Evolutionary conservation across 2,888 invertebrate species (phyloP), one percentile per base, ranked within the genome.

Genomic region (Malthinus seriepunctatus): DNA sequence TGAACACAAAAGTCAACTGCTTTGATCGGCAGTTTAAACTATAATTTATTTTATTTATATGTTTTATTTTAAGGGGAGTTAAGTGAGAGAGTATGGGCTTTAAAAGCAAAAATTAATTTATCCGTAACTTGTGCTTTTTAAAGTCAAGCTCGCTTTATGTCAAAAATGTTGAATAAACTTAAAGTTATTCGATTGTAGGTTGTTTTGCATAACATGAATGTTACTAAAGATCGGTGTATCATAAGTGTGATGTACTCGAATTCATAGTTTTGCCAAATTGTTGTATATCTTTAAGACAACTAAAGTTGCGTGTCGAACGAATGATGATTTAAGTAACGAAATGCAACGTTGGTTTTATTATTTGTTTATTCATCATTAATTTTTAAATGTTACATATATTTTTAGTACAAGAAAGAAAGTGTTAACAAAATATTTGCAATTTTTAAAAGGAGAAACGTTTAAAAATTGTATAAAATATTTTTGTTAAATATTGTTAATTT

Each of bases 41-140:
- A 47, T 55, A 46, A 60, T 60, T 60, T 60, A 60, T 55, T 60
- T 60, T 46, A 60, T 60, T 60, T 60, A 60, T 60, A 23, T 7
- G 23, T 45, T 31, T 9, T 45, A 32, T 45, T 31, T 12, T 32
- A 23, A 10, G 11, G 15, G 1, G 4, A 15, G 10, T 14, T 42
- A 14, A 15, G 14, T 15, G n/a, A n/a, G n/a, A 23, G 23, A 42
- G 14, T 42, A 12, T 42, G 23, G 39, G n/a, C n/a, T 2, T n/a
- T 9, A 42, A 42, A 42, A 15, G 39, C 39, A 42, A 23, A 23
- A 23, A 23, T 23, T 23, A 23, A 23, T 23, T 23, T 23, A 23
- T 23, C 23, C 23, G 23, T 23, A 23, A 23, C 23, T 23, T 23
- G 23, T 3, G 23, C 23, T 23, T 23, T 23, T 23, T 42, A 14